A percentile compares a stretch with the other conserved stretches of the same genome.
Conservation (phyloP, 2,113 vertebrate genomes). For the Eidolon helvum region DNA sequence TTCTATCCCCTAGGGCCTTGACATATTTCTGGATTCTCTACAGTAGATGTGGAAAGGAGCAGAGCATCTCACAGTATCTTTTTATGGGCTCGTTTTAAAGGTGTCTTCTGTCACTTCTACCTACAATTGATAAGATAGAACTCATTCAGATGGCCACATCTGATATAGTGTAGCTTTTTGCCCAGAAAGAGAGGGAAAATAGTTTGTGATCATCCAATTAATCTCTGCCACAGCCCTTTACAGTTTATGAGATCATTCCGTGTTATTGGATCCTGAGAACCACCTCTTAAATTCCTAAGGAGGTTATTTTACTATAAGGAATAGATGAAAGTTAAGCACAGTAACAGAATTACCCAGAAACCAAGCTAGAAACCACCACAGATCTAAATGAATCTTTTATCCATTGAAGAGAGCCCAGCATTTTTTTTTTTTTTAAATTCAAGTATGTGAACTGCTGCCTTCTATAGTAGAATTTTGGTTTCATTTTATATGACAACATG, state of each 20-base stretch:
- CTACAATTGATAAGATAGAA: background rate
- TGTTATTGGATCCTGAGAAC: background rate
- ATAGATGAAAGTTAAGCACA: background rate
- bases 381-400: background rate
- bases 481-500: background rate
- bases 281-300: background rate
- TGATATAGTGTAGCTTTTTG: background rate
- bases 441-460: background rate
- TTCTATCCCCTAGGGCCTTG: accelerated
- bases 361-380: background rate
- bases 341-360: background rate
- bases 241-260: background rate
- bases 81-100: background rate
- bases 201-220: background rate
- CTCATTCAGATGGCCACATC: background rate
- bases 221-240: background rate
- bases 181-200: background rate
- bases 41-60: background rate
- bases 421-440: background rate
- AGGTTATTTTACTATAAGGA: background rate
- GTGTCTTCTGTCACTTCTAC: background rate
- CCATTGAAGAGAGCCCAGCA: background rate
- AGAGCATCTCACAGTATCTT: background rate
- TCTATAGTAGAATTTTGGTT: background rate
- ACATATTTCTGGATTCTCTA: background rate